These are phyloP conservation scores for Nyctibius grandis DNA, from an alignment of 2,797 vertebrate species.

Conservation along the genomic window DNA sequence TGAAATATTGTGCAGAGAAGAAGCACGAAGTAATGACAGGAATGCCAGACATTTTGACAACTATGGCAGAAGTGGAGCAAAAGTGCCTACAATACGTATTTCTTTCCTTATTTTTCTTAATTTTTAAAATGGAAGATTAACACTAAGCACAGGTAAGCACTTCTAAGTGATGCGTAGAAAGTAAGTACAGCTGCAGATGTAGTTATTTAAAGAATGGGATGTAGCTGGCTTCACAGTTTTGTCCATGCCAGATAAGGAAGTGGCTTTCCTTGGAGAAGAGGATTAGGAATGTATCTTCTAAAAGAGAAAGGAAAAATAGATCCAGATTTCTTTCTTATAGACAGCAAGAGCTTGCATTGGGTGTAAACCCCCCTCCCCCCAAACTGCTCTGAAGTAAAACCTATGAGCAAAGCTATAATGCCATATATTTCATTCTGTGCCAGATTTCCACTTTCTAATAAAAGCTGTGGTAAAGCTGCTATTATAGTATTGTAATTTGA, in stretches of 20 bases:
- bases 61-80: neutral
- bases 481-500: neutral
- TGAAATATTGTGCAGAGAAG: neutral
- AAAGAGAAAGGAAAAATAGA: neutral
- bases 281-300: neutral
- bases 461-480: neutral
- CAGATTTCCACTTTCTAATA: neutral
- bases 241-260: neutral
- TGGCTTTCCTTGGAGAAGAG: constrained; percentile 34
- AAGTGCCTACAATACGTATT: neutral
- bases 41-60: constrained; percentile 19
- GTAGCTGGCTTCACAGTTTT: neutral
- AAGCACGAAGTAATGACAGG: neutral
- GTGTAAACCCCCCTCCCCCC: neutral
- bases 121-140: neutral
- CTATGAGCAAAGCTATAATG: neutral
- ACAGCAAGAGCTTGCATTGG: neutral
- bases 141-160: neutral
- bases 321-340: neutral
- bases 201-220: neutral
- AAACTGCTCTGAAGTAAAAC: neutral
- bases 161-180: neutral
- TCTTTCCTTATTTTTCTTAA: neutral
- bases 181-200: neutral
- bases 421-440: neutral